These are phyloP conservation scores for Eristalis arbustorum DNA, from an alignment of 2,888 invertebrate genomes.

Conservation along the genomic window DNA sequence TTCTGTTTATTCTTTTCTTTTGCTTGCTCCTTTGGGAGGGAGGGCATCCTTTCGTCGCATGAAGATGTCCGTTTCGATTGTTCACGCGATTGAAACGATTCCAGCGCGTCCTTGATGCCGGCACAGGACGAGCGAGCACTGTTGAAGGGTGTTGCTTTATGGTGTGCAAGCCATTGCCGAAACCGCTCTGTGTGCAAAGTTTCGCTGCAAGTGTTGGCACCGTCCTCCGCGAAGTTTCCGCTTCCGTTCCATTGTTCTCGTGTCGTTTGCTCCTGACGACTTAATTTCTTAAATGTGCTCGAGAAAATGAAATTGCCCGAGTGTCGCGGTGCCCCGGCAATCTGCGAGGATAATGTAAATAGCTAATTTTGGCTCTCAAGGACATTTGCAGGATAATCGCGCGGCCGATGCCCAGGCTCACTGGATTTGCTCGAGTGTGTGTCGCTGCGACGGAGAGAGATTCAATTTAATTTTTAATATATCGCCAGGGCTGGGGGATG, in stretches of 20 bases:
- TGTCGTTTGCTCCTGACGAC: constrained; percentile 56
- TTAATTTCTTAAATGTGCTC: constrained; percentile 66
- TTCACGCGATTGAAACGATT: constrained; percentile 55
- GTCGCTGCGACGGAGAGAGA: constrained; percentile 37
- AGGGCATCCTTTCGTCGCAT: constrained; percentile 25
- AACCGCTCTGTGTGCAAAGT: constrained; percentile 64
- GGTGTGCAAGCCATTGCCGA: constrained; percentile 66
- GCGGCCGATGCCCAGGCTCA: not conserved
- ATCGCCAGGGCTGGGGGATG: constrained; percentile 5
- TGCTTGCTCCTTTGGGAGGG: not conserved
- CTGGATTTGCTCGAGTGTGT: constrained; percentile 14
- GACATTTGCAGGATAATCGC: constrained; percentile 57
- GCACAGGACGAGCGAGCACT: not conserved
- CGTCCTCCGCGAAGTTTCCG: not conserved
- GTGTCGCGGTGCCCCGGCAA: not conserved
- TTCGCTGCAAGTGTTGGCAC: constrained; percentile 37
- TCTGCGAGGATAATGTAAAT: constrained; percentile 54
- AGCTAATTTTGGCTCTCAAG: constrained; percentile 62
- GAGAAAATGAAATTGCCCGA: constrained; percentile 65
- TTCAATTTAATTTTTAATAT: constrained; percentile 67
- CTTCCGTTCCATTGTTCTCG: not conserved
- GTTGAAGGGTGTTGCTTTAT: constrained; percentile 58
- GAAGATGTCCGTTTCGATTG: constrained; percentile 58
- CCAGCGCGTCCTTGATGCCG: not conserved
- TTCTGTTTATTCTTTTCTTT: constrained; percentile 7